These are phyloP conservation scores for Taxidea taxus DNA, from an alignment of 2,113 vertebrate genomes.

Conservation along the genomic window DNA sequence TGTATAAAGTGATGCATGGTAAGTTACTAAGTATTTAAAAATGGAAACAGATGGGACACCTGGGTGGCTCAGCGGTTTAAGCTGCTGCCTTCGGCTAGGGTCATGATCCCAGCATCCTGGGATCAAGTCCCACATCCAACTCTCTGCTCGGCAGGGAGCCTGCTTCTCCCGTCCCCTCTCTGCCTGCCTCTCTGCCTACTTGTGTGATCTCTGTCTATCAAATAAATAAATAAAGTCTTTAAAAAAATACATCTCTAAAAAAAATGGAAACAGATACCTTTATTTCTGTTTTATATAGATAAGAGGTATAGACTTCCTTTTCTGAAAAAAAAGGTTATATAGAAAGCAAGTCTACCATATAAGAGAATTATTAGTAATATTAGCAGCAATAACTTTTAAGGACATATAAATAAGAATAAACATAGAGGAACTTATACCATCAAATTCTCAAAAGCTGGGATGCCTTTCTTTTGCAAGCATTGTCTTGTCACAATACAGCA, in stretches of 20 bases:
- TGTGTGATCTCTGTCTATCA: too few relatives aligned
- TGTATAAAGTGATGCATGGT: not conserved
- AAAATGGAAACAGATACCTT: not conserved
- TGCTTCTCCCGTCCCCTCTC: too few relatives aligned
- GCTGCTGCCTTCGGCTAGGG: too few relatives aligned
- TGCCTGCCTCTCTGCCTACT: too few relatives aligned
- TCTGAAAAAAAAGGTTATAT: not conserved
- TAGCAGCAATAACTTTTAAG: not conserved
- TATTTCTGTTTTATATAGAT: not conserved
- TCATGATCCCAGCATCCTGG: too few relatives aligned
- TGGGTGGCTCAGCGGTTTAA: too few relatives aligned
- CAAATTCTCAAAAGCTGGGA: not conserved
- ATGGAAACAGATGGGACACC: too few relatives aligned
- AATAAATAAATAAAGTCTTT: too few relatives aligned
- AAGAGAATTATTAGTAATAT: not conserved
- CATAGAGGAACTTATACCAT: not conserved
- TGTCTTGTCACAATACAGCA: not conserved
- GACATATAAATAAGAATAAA: not conserved
- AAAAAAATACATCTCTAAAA: too few relatives aligned
- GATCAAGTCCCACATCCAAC: too few relatives aligned
- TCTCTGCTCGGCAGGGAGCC: too few relatives aligned
- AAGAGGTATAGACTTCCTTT: not conserved
- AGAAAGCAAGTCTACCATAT: not conserved
- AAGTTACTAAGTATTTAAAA: not conserved
- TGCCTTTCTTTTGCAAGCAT: not conserved